phyloP scores from a whole-genome alignment of 2,797 vertebrate genomes.

The Sebastes melanostomus region DNA sequence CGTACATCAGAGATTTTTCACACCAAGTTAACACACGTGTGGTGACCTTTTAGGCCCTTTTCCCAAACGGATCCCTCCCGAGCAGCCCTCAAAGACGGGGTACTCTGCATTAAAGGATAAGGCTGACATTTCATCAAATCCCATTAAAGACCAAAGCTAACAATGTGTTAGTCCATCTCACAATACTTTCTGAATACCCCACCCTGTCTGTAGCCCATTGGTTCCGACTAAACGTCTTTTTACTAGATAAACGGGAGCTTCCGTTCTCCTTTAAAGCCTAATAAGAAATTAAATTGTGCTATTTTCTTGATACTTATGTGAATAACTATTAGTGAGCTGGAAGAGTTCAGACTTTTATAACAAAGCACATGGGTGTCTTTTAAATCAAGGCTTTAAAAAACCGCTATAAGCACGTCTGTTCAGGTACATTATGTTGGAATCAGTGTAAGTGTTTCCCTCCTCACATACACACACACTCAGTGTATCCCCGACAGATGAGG shows the following conservation, averaged over 20 bases:
- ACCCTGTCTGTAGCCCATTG: neutral
- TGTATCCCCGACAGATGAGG: neutral
- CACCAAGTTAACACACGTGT: neutral
- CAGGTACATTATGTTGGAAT: neutral
- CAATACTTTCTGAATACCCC: neutral
- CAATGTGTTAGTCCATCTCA: neutral
- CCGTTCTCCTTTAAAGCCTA: neutral
- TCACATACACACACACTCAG: neutral
- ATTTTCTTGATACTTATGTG: neutral
- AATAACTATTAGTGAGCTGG: no score
- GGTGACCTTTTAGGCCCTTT: neutral
- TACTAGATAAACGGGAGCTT: neutral
- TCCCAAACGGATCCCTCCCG: neutral
- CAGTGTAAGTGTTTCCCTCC: neutral
- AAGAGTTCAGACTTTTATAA: no score
- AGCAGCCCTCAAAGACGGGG: neutral
- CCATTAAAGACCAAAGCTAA: neutral
- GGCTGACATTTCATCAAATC: neutral
- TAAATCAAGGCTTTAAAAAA: neutral
- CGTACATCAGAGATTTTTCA: slow-evolving; percentile 4
- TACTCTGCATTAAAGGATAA: neutral
- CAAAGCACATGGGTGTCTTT: no score
- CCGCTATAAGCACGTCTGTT: neutral
- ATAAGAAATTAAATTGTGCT: neutral
- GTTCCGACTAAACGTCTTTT: neutral